Evolutionary conservation across 2,113 vertebrate genomes (phyloP).

Genomic region (Equus przewalskii): DNA sequence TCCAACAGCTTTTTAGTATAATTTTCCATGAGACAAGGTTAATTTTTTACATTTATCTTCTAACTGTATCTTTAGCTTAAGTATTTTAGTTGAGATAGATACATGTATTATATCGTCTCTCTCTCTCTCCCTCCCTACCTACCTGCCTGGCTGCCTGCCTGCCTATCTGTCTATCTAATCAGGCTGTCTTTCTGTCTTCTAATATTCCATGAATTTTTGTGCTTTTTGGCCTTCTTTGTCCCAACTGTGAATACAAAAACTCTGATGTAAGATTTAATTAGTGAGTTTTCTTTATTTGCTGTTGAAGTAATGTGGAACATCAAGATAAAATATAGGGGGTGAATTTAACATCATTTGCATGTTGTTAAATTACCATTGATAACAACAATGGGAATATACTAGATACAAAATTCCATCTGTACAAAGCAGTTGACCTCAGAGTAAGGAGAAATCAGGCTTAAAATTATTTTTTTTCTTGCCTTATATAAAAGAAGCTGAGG

Average conservation of each 20-base stretch:
- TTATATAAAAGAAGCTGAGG: background rate
- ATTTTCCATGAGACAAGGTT: background rate
- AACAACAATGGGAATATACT: background rate
- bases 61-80: background rate
- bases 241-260: background rate
- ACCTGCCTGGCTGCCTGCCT: background rate
- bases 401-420: background rate
- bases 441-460: constrained; percentile 35
- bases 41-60: background rate
- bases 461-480: background rate
- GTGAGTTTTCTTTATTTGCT: background rate
- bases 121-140: background rate
- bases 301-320: background rate
- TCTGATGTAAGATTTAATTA: background rate
- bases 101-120: background rate
- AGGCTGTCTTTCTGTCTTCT: background rate
- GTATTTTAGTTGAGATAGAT: background rate
- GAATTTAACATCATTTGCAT: background rate
- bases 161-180: background rate
- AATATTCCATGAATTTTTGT: background rate
- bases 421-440: background rate
- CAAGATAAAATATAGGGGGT: background rate
- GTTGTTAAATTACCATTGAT: constrained; percentile 24
- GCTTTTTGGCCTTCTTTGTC: background rate
- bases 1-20: background rate